Conservation (phyloP, 2,113 vertebrate species). For the Oryctolagus cuniculus region mOryCun1.1 NC_091440.1:99920001-99920500, state of each 20-base stretch:
- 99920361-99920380: neutral
- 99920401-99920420: neutral
- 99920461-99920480: conserved; percentile 53
- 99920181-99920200: neutral
- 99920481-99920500: neutral
- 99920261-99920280: neutral
- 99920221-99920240: neutral
- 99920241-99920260: neutral
- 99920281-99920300: neutral
- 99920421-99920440: neutral
- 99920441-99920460: neutral
- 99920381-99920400: neutral
- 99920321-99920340: neutral
- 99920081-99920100: no score
- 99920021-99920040: no score
- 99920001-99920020: no score
- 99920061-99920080: no score
- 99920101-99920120: no score
- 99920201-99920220: neutral
- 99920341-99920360: neutral
- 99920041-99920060: no score
- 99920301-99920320: neutral
- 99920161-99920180: neutral
- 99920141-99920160: no score
- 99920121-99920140: no score